Evolutionary conservation across 2,113 vertebrate genomes (phyloP), one percentile per base, ranked within the genome.

Genomic region (Puntigrus tetrazona): DNA sequence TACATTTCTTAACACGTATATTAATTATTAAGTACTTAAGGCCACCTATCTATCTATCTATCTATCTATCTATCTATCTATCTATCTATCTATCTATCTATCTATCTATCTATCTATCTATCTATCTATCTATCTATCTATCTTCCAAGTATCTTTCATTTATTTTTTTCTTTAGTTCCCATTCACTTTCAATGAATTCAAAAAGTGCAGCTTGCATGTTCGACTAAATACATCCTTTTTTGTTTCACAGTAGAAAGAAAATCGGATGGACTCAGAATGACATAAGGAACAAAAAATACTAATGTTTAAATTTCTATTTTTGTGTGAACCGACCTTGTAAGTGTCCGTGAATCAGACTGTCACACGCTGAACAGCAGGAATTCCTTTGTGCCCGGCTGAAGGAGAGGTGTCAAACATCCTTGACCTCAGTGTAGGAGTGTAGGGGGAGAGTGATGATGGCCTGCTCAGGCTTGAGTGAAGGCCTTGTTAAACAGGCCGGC

Each of bases 371-470:
- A 70, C 27, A 25, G 14, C 16, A 72, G 61, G 61, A 52, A n/a
- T 80, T 80, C 14, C 50, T 65, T 27, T 78, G 50, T n/a, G 38
- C 27, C 29, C 9, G n/a, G 65, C 38, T 85, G 41, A 87, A 82
- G 73, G 27, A 83, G 45, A 29, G 38, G 83, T 73, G 74, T 85
- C 76, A 85, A 74, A 83, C 41, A 74, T 74, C 80, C 80, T 83
- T 82, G 86, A 87, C 75, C 75, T 83, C 25, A 34, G 27, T 38
- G 45, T 59, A 59, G 59, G 34, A 77, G 31, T 41, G 67, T 38
- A 41, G 59, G 41, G 45, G 50, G 25, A 85, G 61, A 22, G 78
- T 78, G 61, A 84, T 83, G 86, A 79, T 84, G 85, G 67, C 7
- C 43, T 2, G 31, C 76, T 73, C 41, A 73, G 34, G 45, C 61